Percentiles rank a stretch among this genome's conserved stretches.
phyloP scores from a whole-genome alignment of 2,113 vertebrate genomes.

The Grus americana region DNA sequence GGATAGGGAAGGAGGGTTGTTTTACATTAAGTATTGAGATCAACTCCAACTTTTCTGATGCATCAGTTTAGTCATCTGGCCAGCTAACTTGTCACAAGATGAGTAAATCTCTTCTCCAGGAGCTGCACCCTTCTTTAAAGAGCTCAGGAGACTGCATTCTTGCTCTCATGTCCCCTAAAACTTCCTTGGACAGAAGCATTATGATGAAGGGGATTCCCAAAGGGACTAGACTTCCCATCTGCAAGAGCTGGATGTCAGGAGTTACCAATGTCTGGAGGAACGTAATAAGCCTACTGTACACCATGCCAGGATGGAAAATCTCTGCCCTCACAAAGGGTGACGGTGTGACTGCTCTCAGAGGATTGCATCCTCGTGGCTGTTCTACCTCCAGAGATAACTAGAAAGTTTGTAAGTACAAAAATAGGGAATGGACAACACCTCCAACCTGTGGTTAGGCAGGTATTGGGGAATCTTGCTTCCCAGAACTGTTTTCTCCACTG shows the following conservation, averaged over 20 bases:
- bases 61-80: not conserved
- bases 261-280: not conserved
- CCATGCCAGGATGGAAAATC: not conserved
- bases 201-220: not conserved
- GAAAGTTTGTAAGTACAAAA: not conserved
- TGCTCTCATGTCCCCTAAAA: not conserved
- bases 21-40: not conserved
- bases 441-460: not conserved
- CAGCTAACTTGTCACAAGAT: fast-evolving
- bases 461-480: not conserved
- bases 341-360: too few relatives aligned
- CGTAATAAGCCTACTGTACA: not conserved
- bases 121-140: not conserved
- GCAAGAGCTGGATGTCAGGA: not conserved
- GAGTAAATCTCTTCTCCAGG: not conserved
- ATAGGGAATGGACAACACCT: not conserved
- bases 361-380: not conserved
- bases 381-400: not conserved
- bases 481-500: not conserved
- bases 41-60: not conserved
- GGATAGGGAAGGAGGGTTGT: not conserved
- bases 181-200: not conserved
- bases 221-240: not conserved
- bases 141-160: not conserved
- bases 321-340: not conserved